Conservation (phyloP, 2,113 vertebrate genomes). For the Peucedramus taeniatus region DNA sequence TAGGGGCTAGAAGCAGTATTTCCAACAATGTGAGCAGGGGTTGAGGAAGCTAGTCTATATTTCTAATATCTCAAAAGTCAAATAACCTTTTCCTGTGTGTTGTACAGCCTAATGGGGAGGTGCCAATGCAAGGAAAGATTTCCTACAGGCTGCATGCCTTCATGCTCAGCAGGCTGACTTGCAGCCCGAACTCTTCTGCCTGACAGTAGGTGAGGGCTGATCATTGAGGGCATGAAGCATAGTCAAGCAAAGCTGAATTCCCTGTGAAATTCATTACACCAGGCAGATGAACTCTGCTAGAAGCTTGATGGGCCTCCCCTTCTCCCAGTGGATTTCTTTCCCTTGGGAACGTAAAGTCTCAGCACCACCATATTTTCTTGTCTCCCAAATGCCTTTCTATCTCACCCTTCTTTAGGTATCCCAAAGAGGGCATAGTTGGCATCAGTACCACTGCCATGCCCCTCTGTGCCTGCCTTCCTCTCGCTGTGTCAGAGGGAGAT, state of each 20-base stretch:
- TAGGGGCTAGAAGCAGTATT: not conserved
- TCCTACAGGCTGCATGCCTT: not conserved
- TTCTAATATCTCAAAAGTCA: not conserved
- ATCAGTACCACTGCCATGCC: not conserved
- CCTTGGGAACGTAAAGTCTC: not conserved
- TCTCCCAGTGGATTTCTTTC: not conserved
- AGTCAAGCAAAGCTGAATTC: not conserved
- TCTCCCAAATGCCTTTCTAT: not conserved
- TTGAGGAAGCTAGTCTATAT: not conserved
- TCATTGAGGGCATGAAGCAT: not conserved
- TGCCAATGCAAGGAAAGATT: not conserved
- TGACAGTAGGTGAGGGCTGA: not conserved
- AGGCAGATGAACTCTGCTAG: not conserved
- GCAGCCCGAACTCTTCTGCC: not conserved
- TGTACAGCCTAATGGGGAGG: not conserved
- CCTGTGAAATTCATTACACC: not conserved
- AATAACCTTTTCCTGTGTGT: not conserved
- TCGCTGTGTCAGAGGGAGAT: not conserved
- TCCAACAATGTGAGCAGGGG: not conserved
- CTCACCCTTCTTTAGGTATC: not conserved
- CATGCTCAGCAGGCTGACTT: not conserved
- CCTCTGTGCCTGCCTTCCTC: not conserved
- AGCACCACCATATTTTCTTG: not conserved
- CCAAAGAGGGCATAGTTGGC: not conserved
- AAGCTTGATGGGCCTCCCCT: not conserved